Evolutionary conservation across 2,888 invertebrate genomes (phyloP), one percentile per base, ranked within the genome.

Genomic region (Omphaloscelis lunosa): DNA sequence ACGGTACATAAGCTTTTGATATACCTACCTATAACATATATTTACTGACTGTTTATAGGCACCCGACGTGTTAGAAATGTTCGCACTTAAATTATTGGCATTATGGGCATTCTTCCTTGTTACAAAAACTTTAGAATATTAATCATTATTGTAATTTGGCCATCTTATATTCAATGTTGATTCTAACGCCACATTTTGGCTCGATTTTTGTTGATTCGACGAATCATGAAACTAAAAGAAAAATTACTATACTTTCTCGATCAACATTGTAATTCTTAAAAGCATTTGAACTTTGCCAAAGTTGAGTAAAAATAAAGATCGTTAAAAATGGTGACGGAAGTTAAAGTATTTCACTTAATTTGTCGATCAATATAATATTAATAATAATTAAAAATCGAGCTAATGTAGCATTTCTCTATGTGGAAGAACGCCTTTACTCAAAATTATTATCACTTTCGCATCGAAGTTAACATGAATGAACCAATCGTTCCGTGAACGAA

Each of bases 1-100:
- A 86, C 86, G 93, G 93, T 92, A 93, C 62, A 70, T 61, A 58
- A 20, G 75, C 72, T 80, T 72, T 69, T 68, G 9, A 69, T 67
- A 41, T 73, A 65, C 61, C 48, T 71, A 61, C 56, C 56, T 56
- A 29, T 72, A 69, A 15, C 56, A 20, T n/a, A 53, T 17, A 65
- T 2, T 11, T 17, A 65, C 4, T 11, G 8, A 58, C 23, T 71
- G 17, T 72, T 53, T 53, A 79, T 67, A 41, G n/a, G 51, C 83
- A 82, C 48, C 65, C 27, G 56, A 78, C 1, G 20, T 51, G 66
- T 34, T 34, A 34, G 34, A 15, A 65, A 74, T 71, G 27, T 71
- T 53, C 9, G 72, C 84, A 82, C 69, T 69, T 56, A 63, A 23
- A 23, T 27, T 0, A 69, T 77, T 69, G 73, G 69, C 81, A 78